Base-by-base conservation (phyloP, 2,888 invertebrate species). In the Mythimna albipuncta region DNA sequence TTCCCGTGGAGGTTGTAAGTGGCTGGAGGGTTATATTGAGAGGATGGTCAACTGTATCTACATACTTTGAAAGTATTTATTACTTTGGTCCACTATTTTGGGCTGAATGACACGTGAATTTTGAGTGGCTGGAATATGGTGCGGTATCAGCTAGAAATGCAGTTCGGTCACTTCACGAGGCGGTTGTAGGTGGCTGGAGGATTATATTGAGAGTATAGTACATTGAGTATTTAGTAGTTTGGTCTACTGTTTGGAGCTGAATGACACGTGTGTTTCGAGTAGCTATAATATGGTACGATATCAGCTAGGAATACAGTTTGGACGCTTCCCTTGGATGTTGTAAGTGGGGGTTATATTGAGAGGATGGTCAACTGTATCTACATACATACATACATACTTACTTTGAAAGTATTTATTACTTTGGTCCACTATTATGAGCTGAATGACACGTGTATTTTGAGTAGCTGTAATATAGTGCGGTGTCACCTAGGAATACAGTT, bases 251-350 rank as follows among this genome's bases (percentile, higher is more conserved):
- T 41, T 41, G 41, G 2, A 9, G 10, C 41, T 10, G 41, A 77
- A 83, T 85, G 75, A 64, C 64, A 69, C 66, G 63, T 62, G 61
- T 72, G 75, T 83, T 77, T 63, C 66, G 57, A 77, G 74, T 68
- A 73, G 73, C 58, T 52, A 57, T 67, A 65, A 70, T 69, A 67
- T 21, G 61, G 72, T 57, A 44, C 44, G 66, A 57, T 82, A 72
- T 82, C 72, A 63, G 67, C 52, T 64, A 54, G 65, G 64, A 67
- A 66, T 61, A 77, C 58, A 67, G 69, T 19, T 19, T 19, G 50
- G 19, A 19, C 50, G 50, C 50, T 50, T 50, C 50, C 19, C 16
- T 32, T 64, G 41, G 69, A 67, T 58, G 44, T 35, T 21, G 54
- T 82, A 64, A 66, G 52, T 50, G 35, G 50, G 62, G 64, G 64